Evolutionary conservation across 2,797 vertebrate genomes (phyloP).

Genomic region (Anisognathus igniventris): DNA sequence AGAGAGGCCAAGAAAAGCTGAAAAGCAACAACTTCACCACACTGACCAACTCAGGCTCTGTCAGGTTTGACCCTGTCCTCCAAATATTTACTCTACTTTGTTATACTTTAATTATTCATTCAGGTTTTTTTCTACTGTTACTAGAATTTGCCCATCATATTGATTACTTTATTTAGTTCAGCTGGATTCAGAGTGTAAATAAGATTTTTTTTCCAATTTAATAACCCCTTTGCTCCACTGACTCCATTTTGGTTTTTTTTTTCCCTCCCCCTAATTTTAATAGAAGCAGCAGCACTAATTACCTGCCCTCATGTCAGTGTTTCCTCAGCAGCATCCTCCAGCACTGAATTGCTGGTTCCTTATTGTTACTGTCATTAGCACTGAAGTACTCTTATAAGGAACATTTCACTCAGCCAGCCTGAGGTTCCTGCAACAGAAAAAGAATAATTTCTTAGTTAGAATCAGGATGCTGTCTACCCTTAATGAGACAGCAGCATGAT

Average conservation of each 20-base stretch:
- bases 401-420: conserved; percentile 25
- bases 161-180: conserved; percentile 47
- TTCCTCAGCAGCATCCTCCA: conserved; percentile 1
- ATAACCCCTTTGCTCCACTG: background rate
- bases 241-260: background rate
- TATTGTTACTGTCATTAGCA: conserved; percentile 35
- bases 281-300: conserved; percentile 47
- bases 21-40: background rate
- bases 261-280: background rate
- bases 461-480: background rate
- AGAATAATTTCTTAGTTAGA: conserved; percentile 57
- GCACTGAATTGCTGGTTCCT: background rate
- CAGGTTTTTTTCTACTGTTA: background rate
- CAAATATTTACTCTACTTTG: conserved; percentile 31
- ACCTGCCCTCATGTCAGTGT: conserved; percentile 24
- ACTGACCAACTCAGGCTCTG: background rate
- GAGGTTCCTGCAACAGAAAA: conserved; percentile 50
- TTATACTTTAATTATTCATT: background rate
- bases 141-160: conserved; percentile 38
- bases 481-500: conserved; percentile 6
- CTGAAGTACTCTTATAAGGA: conserved; percentile 27
- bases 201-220: conserved; percentile 4
- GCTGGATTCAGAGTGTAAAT: conserved; percentile 25
- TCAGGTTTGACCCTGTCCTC: background rate
- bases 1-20: background rate